Percentiles rank a stretch among this genome's conserved stretches.
These are phyloP conservation scores for Danionella cerebrum DNA, from an alignment of 2,113 vertebrate species.

Conservation along the genomic window DNA sequence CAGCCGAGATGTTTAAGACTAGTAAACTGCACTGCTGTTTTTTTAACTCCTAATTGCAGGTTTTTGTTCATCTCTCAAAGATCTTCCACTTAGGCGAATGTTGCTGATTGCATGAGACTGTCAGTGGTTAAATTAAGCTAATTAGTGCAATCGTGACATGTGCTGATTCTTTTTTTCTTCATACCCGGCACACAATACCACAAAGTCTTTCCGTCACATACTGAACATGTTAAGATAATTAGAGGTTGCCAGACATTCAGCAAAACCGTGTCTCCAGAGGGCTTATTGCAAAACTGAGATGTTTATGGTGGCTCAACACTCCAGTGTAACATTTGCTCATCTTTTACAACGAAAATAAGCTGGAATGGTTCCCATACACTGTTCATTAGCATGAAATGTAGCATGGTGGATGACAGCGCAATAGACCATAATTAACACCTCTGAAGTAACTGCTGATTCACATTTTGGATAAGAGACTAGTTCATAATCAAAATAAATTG, in stretches of 20 bases:
- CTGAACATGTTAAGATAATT: not conserved
- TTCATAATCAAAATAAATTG: constrained; percentile 7
- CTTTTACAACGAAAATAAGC: constrained; percentile 7
- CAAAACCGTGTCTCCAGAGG: not conserved
- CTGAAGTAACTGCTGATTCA: constrained; percentile 13
- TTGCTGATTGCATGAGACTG: not conserved
- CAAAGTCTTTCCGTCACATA: not conserved
- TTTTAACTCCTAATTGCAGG: constrained; percentile 30
- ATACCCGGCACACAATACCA: constrained; percentile 1
- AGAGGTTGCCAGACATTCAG: constrained; percentile 1
- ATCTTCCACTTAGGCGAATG: not conserved
- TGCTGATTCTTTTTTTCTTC: not conserved
- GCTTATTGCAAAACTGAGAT: not conserved
- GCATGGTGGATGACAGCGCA: not conserved
- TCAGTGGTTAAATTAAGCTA: constrained; percentile 3
- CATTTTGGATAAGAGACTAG: not conserved
- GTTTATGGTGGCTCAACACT: not conserved
- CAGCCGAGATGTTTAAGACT: constrained; percentile 8
- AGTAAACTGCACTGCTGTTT: not conserved
- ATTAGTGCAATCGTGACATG: constrained; percentile 9
- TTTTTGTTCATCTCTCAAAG: not conserved
- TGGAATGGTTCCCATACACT: constrained; percentile 1
- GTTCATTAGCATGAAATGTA: constrained; percentile 12
- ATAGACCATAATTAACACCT: not conserved
- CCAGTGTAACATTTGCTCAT: not conserved